These are phyloP conservation scores for Elachura formosa DNA, from an alignment of 2,113 vertebrate genomes.

Conservation along the genomic window DNA sequence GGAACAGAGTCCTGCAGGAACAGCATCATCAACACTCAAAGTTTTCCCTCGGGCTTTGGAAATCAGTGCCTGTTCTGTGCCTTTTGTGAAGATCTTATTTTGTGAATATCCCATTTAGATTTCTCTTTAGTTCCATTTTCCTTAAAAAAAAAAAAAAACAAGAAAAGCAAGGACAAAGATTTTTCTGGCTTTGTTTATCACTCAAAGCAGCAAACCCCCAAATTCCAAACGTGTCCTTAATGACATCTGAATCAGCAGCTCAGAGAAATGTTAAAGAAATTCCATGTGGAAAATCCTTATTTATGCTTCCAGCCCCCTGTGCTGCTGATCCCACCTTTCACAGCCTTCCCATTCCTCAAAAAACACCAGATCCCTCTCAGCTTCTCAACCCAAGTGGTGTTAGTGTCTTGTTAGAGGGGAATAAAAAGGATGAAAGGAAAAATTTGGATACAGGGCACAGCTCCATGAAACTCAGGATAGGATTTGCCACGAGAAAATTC, in stretches of 20 bases:
- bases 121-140: neutral
- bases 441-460: neutral
- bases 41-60: neutral
- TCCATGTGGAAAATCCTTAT: neutral
- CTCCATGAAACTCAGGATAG: neutral
- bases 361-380: neutral
- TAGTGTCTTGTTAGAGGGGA: neutral
- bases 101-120: neutral
- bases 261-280: neutral
- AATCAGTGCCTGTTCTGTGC: neutral
- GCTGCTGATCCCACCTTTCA: neutral
- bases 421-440: neutral
- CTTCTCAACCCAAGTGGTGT: neutral
- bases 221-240: neutral
- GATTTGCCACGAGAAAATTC: neutral
- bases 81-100: neutral
- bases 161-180: neutral
- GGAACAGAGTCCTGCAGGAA: neutral
- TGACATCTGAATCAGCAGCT: neutral
- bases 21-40: rapidly evolving
- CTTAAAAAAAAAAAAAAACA: neutral
- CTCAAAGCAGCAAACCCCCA: neutral
- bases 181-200: neutral
- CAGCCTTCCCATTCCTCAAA: neutral
- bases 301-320: neutral